A percentile compares a stretch with the other conserved stretches of the same genome.
phyloP scores from a whole-genome alignment of 37 sponge, comb jelly and placozoan genomes.

The Ianthella basta region DNA sequence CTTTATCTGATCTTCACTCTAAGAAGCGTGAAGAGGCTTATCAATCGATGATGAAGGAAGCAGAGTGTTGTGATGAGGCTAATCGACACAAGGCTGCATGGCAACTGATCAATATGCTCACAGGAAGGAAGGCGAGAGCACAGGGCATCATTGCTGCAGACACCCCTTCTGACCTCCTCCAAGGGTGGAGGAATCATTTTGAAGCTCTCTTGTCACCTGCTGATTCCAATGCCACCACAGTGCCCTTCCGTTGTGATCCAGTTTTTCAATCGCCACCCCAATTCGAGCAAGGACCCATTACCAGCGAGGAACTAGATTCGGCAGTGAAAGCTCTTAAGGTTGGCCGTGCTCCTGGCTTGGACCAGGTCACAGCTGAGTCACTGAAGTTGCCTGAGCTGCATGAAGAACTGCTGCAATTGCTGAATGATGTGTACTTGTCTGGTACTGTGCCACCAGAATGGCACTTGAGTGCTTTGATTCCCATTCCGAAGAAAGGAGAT shows the following conservation, averaged over 20 bases:
- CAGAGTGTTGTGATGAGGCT: neutral
- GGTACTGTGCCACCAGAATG: neutral
- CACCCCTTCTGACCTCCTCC: neutral
- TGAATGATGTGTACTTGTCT: neutral
- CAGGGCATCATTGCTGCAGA: constrained; percentile 2
- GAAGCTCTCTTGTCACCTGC: too few species aligned
- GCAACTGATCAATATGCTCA: neutral
- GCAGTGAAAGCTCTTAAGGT: neutral
- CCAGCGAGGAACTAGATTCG: neutral
- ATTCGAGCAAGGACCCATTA: neutral
- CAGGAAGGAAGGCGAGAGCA: neutral
- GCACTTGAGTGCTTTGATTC: constrained; percentile 6
- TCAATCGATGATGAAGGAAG: neutral
- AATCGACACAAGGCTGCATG: too few species aligned
- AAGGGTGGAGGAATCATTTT: too few species aligned
- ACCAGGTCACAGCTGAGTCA: too few species aligned
- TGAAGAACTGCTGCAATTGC: neutral
- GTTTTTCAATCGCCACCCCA: neutral
- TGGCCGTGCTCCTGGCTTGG: constrained; percentile 2
- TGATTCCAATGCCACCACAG: neutral
- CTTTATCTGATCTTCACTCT: constrained; percentile 4
- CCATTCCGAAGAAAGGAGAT: constrained; percentile 5
- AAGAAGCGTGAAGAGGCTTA: neutral
- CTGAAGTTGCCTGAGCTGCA: constrained; percentile 1
- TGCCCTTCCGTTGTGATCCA: neutral